Evolutionary conservation across 2,888 invertebrate species (phyloP).

Genomic region (Apamea anceps): DNA sequence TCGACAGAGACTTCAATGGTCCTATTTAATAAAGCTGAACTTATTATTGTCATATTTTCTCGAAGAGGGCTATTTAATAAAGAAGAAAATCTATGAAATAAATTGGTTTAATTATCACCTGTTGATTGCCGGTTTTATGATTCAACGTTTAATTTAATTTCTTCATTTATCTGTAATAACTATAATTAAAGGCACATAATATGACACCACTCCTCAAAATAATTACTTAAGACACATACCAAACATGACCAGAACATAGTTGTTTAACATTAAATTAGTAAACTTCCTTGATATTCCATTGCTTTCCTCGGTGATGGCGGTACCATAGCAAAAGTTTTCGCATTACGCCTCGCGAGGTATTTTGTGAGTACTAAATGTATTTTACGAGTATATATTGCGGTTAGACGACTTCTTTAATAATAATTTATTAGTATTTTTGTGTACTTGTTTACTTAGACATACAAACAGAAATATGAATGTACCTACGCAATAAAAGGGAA

Average conservation of each 20-base stretch:
- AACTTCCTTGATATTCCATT: constrained; percentile 85
- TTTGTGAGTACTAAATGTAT: constrained; percentile 74
- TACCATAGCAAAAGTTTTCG: constrained; percentile 83
- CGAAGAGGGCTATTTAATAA: no score
- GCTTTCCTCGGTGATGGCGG: constrained; percentile 80
- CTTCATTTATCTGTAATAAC: no score
- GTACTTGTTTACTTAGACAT: not conserved
- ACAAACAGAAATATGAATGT: not conserved
- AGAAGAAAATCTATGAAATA: no score
- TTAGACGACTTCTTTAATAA: constrained; percentile 50
- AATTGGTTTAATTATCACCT: no score
- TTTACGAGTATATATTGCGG: constrained; percentile 70
- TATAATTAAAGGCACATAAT: not conserved
- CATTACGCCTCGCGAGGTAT: constrained; percentile 83
- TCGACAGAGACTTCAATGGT: no score
- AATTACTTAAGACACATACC: constrained; percentile 34
- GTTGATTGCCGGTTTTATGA: no score
- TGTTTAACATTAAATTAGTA: constrained; percentile 83
- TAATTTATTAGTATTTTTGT: constrained; percentile 26
- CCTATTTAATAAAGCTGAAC: no score
- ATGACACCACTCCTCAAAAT: constrained; percentile 22
- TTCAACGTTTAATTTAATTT: no score
- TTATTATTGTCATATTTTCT: no score
- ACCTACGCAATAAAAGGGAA: not conserved
- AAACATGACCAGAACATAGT: constrained; percentile 72